Evolutionary conservation across 1,140 invertebrate genomes (phyloP).

Genomic region (Zaprionus gabonicus): DNA sequence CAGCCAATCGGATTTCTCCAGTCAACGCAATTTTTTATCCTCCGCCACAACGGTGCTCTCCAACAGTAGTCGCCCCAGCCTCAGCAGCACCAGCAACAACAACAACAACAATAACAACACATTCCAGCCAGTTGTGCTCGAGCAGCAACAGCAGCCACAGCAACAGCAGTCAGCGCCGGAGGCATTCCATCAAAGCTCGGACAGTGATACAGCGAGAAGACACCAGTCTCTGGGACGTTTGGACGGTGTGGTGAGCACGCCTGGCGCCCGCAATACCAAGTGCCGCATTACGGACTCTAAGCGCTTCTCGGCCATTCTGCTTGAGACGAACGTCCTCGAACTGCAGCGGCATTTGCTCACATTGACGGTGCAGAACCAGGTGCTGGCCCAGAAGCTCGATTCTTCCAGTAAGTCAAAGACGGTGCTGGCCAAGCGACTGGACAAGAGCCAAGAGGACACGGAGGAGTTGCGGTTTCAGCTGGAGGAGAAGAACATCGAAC

Average conservation of each 20-base stretch:
- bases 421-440: constrained; percentile 88
- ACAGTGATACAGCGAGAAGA: constrained; percentile 72
- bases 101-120: constrained; percentile 46
- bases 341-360: constrained; percentile 93
- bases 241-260: constrained; percentile 86
- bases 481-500: constrained; percentile 91
- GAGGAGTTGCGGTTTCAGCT: constrained; percentile 93
- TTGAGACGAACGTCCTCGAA: constrained; percentile 91
- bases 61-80: constrained; percentile 68
- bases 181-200: constrained; percentile 83
- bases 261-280: constrained; percentile 85
- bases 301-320: constrained; percentile 92
- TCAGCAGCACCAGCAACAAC: constrained; percentile 27
- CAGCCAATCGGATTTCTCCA: constrained; percentile 81
- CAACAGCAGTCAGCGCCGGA: constrained; percentile 47
- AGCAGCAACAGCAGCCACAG: constrained; percentile 48
- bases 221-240: constrained; percentile 84
- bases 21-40: constrained; percentile 82
- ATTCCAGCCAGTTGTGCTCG: constrained; percentile 81
- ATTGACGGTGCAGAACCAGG: constrained; percentile 93
- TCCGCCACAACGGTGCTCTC: constrained; percentile 82
- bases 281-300: constrained; percentile 87
- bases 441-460: constrained; percentile 90
- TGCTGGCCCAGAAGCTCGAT: constrained; percentile 88
- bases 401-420: constrained; percentile 87